Evolutionary conservation across 2,888 invertebrate genomes (phyloP).

Genomic region (Philaethria dido): DNA sequence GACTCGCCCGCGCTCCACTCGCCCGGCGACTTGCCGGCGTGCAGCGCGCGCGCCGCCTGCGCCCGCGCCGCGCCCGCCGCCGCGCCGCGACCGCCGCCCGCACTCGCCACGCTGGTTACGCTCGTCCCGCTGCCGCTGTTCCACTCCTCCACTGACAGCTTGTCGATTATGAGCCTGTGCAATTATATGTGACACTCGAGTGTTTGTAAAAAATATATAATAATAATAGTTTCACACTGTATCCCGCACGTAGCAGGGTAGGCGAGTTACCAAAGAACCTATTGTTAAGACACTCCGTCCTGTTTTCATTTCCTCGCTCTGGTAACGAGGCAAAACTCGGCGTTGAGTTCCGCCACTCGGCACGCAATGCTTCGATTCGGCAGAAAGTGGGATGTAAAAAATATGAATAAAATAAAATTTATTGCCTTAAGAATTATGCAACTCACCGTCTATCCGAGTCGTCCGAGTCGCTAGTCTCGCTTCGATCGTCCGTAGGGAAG

Average conservation of each 20-base stretch:
- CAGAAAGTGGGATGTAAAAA: no score
- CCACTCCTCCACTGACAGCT: conserved; percentile 69
- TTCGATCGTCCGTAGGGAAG: conserved; percentile 68
- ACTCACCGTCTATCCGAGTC: conserved; percentile 74
- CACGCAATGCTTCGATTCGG: no score
- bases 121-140: conserved; percentile 67
- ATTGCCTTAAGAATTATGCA: not conserved
- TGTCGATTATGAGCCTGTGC: conserved; percentile 77
- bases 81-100: conserved; percentile 77
- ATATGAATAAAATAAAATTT: no score
- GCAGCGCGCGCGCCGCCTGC: conserved; percentile 60
- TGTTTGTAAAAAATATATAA: no score
- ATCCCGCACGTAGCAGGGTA: no score
- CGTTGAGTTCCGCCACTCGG: no score
- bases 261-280: no score
- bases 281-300: no score
- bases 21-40: conserved; percentile 76
- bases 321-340: no score
- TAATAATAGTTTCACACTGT: no score
- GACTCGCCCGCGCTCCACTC: conserved; percentile 80
- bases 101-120: conserved; percentile 74
- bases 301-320: no score
- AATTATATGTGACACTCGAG: not conserved
- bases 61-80: conserved; percentile 78
- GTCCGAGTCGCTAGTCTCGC: conserved; percentile 77